These are phyloP conservation scores for Julus scandinavius DNA, from an alignment of 2,888 invertebrate species.

Conservation along the genomic window DNA sequence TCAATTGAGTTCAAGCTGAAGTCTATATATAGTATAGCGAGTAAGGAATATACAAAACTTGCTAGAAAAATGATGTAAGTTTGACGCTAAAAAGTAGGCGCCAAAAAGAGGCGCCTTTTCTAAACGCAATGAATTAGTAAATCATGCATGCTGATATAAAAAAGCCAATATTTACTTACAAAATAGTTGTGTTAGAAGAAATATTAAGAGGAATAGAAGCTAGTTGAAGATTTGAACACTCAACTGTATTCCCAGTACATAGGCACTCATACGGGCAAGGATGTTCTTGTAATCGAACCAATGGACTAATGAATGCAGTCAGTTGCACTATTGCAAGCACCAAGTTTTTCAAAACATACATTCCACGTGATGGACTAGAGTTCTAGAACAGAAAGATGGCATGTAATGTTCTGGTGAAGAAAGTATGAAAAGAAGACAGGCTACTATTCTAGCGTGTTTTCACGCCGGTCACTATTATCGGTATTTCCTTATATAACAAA, in stretches of 20 bases:
- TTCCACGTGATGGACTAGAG: conserved; percentile 42
- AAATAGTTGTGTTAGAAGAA: conserved; percentile 36
- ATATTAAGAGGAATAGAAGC: conserved; percentile 45
- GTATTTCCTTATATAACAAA: not conserved
- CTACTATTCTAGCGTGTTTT: not conserved
- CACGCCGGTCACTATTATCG: not conserved
- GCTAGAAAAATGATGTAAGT: not conserved
- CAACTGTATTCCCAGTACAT: conserved; percentile 22
- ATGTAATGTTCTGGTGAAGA: conserved; percentile 15
- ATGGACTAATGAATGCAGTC: conserved; percentile 40
- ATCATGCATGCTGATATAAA: not conserved
- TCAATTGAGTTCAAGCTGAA: conserved; percentile 38
- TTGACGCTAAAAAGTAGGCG: not conserved
- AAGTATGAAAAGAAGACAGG: not conserved
- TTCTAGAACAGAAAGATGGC: not conserved
- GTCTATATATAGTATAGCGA: not conserved
- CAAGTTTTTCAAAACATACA: conserved; percentile 46
- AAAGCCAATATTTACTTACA: conserved; percentile 6
- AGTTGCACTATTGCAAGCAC: conserved; percentile 33
- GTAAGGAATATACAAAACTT: not conserved
- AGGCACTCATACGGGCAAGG: conserved; percentile 11
- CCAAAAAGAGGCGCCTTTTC: not conserved
- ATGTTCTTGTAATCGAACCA: not conserved
- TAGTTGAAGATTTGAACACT: conserved; percentile 37
- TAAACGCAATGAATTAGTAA: no score